phyloP scores from a whole-genome alignment of 2,113 vertebrate genomes.

The Irena cyanogastra region DNA sequence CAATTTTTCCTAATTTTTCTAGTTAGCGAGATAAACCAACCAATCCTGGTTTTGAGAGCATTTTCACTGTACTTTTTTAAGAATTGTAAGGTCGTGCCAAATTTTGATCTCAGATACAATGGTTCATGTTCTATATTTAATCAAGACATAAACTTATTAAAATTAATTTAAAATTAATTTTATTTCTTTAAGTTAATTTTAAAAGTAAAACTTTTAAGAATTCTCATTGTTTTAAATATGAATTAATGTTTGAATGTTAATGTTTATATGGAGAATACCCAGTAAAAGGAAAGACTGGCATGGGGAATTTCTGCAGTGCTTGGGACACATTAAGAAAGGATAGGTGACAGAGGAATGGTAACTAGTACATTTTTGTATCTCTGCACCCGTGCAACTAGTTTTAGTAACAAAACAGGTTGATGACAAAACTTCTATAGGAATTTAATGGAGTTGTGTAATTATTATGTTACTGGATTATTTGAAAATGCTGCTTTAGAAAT shows the following conservation, averaged over 20 bases:
- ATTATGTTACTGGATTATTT: background rate
- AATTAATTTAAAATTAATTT: background rate
- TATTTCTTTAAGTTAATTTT: background rate
- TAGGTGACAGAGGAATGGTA: background rate
- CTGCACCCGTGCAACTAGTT: background rate
- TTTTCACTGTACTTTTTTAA: background rate
- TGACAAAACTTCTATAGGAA: background rate
- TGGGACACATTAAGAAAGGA: background rate
- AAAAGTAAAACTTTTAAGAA: background rate
- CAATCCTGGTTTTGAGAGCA: background rate
- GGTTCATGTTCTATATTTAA: background rate
- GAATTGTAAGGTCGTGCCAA: background rate
- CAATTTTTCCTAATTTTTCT: background rate
- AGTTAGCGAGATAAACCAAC: background rate
- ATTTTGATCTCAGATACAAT: background rate
- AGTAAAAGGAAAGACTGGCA: background rate
- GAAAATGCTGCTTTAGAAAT: background rate
- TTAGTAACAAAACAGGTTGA: background rate
- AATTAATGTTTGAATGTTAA: background rate
- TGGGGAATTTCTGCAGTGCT: background rate
- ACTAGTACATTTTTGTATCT: background rate
- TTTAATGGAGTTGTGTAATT: background rate
- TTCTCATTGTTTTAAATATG: background rate
- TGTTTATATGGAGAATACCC: background rate
- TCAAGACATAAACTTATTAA: background rate